Percentiles rank a stretch among this genome's conserved stretches.
Evolutionary conservation across 2,797 vertebrate species (phyloP).

Genomic region (Lycodopsis pacificus): DNA sequence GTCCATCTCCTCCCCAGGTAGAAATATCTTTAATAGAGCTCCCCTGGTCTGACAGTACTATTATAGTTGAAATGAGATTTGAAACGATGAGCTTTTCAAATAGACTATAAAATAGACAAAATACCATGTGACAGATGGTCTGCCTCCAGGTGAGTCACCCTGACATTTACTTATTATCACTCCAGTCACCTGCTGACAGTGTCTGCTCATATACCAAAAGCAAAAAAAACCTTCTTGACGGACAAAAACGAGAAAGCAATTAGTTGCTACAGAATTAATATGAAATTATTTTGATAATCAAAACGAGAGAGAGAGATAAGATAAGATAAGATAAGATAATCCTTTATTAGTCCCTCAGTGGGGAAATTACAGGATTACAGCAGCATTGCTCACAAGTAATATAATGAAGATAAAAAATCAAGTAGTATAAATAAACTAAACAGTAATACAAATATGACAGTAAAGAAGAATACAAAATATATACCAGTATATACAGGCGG

Average conservation of each 20-base stretch:
- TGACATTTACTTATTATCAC: constrained; percentile 48
- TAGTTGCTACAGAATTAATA: not conserved
- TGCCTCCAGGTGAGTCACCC: constrained; percentile 32
- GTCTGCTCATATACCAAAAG: constrained; percentile 14
- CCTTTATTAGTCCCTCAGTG: no score
- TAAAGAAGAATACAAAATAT: no score
- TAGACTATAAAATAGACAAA: constrained; percentile 53
- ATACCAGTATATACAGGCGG: no score
- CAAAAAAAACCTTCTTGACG: not conserved
- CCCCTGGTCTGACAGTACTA: constrained; percentile 47
- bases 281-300: not conserved
- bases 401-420: no score
- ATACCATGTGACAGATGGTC: constrained; percentile 50
- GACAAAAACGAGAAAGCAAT: not conserved
- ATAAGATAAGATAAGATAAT: no score
- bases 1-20: constrained; percentile 50
- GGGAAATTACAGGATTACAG: no score
- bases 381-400: no score
- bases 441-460: no score
- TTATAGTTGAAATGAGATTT: constrained; percentile 64
- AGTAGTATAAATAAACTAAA: no score
- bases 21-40: constrained; percentile 58
- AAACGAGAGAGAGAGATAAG: not conserved
- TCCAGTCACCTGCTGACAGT: constrained; percentile 24
- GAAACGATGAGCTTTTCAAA: constrained; percentile 50